Evolutionary conservation across 2,113 vertebrate genomes (phyloP), one percentile per base, ranked within the genome.

Genomic region (Nibea coibor): DNA sequence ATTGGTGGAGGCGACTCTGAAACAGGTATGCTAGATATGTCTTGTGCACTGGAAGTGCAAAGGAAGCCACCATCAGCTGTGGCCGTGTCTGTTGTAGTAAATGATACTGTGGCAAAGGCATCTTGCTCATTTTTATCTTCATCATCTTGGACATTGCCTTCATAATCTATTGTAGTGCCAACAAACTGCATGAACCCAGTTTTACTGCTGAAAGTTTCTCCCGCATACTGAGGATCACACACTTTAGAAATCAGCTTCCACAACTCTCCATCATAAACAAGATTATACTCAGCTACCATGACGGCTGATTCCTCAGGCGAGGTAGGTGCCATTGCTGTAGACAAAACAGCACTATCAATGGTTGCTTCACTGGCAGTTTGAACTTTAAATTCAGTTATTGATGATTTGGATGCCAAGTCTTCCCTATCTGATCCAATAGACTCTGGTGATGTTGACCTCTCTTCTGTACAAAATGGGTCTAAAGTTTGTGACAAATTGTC

Each of bases 171-270:
- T 82, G 56, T 88, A 56, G 64, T 90, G 17, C 83, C 62, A 63
- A 73, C 43, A 72, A 78, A 75, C 43, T 92, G 62, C 87, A 91
- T 86, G 6, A 91, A 78, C 26, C 83, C 90, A 31, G 88, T 75
- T 83, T 93, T 92, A 69, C 63, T 64, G 28, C 42, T 69, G 64
- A 91, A 95, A 0, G 72, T 91, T 85, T 94, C 89, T 54, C 92
- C 88, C n/a, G 31, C 82, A 71, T 92, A 94, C 35, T 93, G 93
- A 56, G 86, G 89, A 86, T 94, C 93, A 43, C 59, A 79, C n/a
- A 92, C 47, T 63, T 93, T 86, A 84, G 93, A 90, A 17, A 92
- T 92, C 10, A 94, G 70, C 17, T 79, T 90, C 71, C 77, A 86
- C 11, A 81, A 39, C 2, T 92, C 85, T 69, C 80, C 84, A 35